Evolutionary conservation across 2,797 vertebrate species (phyloP), one percentile per base, ranked within the genome.

Genomic region (Geotrypetes seraphini): DNA sequence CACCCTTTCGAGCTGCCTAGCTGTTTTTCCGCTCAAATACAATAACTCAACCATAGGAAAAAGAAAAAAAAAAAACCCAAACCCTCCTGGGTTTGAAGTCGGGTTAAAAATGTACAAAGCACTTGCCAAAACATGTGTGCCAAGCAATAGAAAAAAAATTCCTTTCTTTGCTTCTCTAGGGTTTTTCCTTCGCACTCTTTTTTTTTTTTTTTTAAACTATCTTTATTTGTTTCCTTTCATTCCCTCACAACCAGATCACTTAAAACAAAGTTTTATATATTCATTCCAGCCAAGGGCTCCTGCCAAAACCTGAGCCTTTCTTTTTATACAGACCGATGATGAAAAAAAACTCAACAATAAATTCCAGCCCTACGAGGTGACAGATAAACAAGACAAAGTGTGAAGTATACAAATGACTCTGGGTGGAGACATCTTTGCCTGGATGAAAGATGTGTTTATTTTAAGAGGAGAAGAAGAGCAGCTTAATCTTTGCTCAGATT

Each of bases 211-310:
- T n/a, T n/a, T n/a, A n/a, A n/a, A 4, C 22, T 35, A 22, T 50
- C 52, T 60, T 49, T 58, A 61, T 71, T 67, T 65, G 42, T 66
- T 69, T 67, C 42, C 22, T 57, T 55, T 19, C 23, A 29, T 19
- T 29, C 22, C 29, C 33, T 43, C 48, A 42, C 31, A 51, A 43
- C 39, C 56, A 43, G 48, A 63, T 68, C 39, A 44, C 54, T 55
- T 50, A 57, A 63, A 55, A 53, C 38, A 58, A 44, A 39, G 55
- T 60, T 65, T 63, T 61, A 43, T 61, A 43, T 53, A 57, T 61
- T 63, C 43, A 61, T 64, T 68, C 56, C 54, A 57, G 40, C 18
- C 31, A 57, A 33, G 36, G 37, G 54, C 43, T 36, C 10, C 30
- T 58, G 54, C 48, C 55, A 61, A 57, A 59, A 47, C 43, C 28